Percentiles rank a stretch among this genome's conserved stretches.
Evolutionary conservation across 1,140 invertebrate genomes (phyloP).

Genomic region (Teleogryllus occipitalis): DNA sequence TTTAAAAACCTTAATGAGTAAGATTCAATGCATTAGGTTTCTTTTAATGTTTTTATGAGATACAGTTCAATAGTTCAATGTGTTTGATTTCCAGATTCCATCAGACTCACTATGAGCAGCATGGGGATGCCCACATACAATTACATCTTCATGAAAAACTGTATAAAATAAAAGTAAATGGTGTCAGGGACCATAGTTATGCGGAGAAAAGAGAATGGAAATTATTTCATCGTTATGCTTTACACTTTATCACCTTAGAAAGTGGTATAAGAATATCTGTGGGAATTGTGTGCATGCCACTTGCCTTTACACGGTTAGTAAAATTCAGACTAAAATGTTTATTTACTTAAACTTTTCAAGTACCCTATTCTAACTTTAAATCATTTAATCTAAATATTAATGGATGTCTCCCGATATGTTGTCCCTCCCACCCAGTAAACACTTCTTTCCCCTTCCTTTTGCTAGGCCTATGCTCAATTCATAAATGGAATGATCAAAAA

Average conservation of each 20-base stretch:
- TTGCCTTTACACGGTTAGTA: constrained; percentile 48
- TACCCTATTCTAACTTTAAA: too few species aligned
- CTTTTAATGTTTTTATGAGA: background rate
- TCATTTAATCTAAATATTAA: too few species aligned
- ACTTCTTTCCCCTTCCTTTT: too few species aligned
- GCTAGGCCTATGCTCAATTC: too few species aligned
- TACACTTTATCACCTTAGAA: constrained; percentile 55
- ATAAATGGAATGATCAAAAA: too few species aligned
- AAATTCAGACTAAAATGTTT: background rate
- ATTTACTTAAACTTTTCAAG: too few species aligned
- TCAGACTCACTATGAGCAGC: constrained; percentile 66
- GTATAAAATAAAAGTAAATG: constrained; percentile 41
- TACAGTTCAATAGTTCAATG: background rate
- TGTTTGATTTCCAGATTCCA: constrained; percentile 33
- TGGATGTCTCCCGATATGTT: too few species aligned
- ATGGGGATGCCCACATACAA: constrained; percentile 45
- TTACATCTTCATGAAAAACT: constrained; percentile 42
- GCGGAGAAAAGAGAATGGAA: constrained; percentile 55
- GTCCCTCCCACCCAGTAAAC: too few species aligned
- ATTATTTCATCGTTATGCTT: constrained; percentile 55
- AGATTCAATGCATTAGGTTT: constrained; percentile 20
- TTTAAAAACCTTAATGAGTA: constrained; percentile 55
- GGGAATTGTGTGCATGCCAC: constrained; percentile 54
- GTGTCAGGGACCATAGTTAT: constrained; percentile 52
- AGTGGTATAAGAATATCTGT: constrained; percentile 56